These are phyloP conservation scores for Mythimna lalbum DNA, from an alignment of 2,888 invertebrate genomes.

Conservation along the genomic window DNA sequence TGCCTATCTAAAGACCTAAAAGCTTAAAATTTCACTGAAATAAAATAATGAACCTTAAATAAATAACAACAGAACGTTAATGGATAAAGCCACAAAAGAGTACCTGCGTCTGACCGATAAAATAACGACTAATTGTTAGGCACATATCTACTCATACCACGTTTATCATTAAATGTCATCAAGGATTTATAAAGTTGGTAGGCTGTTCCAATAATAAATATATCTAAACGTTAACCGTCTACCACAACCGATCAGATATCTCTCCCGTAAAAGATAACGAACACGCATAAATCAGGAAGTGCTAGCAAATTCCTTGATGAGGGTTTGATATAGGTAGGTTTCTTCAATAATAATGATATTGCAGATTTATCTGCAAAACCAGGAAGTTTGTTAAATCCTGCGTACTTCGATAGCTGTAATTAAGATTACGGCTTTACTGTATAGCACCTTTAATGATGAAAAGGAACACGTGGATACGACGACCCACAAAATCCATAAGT, in stretches of 20 bases:
- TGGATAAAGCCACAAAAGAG: constrained; percentile 43
- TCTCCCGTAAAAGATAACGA: constrained; percentile 10
- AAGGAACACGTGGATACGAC: background rate
- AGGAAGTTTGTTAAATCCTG: constrained; percentile 7
- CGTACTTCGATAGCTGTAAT: background rate
- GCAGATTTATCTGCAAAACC: constrained; percentile 21
- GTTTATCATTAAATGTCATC: constrained; percentile 26
- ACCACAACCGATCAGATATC: constrained; percentile 12
- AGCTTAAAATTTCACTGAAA: constrained; percentile 24
- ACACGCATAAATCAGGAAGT: constrained; percentile 38
- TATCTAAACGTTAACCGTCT: constrained; percentile 16
- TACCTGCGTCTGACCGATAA: constrained; percentile 1
- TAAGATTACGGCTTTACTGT: constrained; percentile 27
- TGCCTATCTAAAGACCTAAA: background rate
- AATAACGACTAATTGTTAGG: constrained; percentile 14
- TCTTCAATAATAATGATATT: constrained; percentile 28
- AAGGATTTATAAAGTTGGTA: constrained; percentile 10
- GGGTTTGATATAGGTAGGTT: constrained; percentile 51
- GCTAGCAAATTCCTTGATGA: constrained; percentile 42
- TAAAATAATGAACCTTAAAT: constrained; percentile 30
- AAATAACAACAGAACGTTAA: constrained; percentile 35
- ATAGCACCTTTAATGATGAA: constrained; percentile 24
- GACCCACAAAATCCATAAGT: constrained; percentile 9
- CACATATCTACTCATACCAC: background rate
- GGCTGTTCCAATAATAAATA: background rate